Evolutionary conservation across 2,797 vertebrate species (phyloP), one percentile per base, ranked within the genome.

Genomic region (Lindbergichthys nudifrons): DNA sequence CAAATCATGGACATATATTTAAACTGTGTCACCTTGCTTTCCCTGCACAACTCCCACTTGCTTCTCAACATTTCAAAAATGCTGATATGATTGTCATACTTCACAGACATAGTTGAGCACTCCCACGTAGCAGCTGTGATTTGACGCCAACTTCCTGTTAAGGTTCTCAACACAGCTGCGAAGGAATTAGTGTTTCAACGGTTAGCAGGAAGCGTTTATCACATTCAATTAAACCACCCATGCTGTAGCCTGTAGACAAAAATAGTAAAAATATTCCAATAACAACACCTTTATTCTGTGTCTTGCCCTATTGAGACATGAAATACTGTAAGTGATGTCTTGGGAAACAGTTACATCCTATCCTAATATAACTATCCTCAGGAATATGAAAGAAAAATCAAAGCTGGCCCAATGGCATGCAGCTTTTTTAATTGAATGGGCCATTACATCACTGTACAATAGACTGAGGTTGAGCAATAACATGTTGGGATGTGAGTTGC

Each of bases 361-460:
- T 14, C 9, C 4, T 36, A 36, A 36, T 36, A 36, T 8, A 14
- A 10, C 26, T 10, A 13, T 60, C 42, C 18, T 62, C 2, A 0
- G 11, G 5, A 42, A 65, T 16, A 21, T 56, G 32, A 67, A 53
- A 50, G 11, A 41, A 30, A 10, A 23, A 8, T 66, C 21, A 60
- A 73, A 64, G 13, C 13, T 21, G 5, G 10, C n/a, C 47, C 12
- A 11, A 0, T 41, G 41, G 56, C 57, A 32, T 23, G 43, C 32
- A 75, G 54, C 30, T 10, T 41, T 79, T 6, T 75, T 64, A 42
- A 78, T 80, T 75, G 69, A 74, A 78, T 77, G 75, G 80, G 51
- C 67, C 75, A 79, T 82, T 82, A 77, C 65, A 76, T 77, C 48
- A 57, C 23, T 58, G 64, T 65, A 70, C 45, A 42, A 48, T 52